Evolutionary conservation across 2,888 invertebrate species (phyloP), one percentile per base, ranked within the genome.

Genomic region (Orchestes rusci): DNA sequence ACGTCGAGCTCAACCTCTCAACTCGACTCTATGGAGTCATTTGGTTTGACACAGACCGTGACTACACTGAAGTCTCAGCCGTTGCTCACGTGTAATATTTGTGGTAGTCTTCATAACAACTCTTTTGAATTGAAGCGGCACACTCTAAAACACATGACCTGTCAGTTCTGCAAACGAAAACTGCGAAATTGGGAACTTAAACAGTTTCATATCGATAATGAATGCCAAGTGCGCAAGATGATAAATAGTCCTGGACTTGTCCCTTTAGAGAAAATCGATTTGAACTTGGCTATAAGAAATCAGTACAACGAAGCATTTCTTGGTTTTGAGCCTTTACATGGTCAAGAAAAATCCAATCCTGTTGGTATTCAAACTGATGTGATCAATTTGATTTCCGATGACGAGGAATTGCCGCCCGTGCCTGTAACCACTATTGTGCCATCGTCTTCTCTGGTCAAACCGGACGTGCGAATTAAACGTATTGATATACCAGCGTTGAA

Each of bases 101-200:
- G 59, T 43, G 54, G 55, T 42, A 43, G 50, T n/a, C 47, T 54
- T 12, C 51, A 53, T 31, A 37, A 50, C 17, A 52, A 16, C 16
- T 30, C 43, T 1, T 50, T 32, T 31, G 51, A 52, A 10, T 40
- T 61, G 17, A 54, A 52, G 27, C 40, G 27, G 16, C 61, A 61
- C 37, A 41, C 42, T 31, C 28, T 12, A 3, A 52, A 42, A 27
- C 61, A 60, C 38, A 52, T 52, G 33, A 47, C 45, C 15, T 61
- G 61, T 37, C 55, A 53, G 19, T 57, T 60, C 35, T 61, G 61
- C 32, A 58, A 51, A 32, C 17, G 19, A 3, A 44, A 37, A 29
- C 59, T 59, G 42, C 46, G 43, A 30, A 48, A 52, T 1, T 35
- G 57, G 19, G 48, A 47, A 3, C 17, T 18, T 10, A 56, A 56